Conservation (phyloP, 2,888 invertebrate species). For the Leptopilina myrica region DNA sequence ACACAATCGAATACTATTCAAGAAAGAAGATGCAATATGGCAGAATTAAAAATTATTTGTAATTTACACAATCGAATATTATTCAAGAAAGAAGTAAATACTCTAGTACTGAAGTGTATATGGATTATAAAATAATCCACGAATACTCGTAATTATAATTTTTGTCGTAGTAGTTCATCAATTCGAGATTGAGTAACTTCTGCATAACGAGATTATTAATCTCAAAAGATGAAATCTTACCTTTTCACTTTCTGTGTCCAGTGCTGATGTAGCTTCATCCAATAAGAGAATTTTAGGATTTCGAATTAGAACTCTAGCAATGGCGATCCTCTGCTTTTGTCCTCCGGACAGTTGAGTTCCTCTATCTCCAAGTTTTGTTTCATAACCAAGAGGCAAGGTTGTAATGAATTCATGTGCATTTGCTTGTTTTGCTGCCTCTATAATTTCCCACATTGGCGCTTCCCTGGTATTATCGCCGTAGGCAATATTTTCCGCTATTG, state of each 20-base stretch:
- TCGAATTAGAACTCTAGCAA: conserved; percentile 89
- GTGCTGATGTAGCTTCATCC: conserved; percentile 92
- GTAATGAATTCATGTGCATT: conserved; percentile 79
- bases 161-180: no score
- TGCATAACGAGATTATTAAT: no score
- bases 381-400: conserved; percentile 81
- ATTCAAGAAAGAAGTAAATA: no score
- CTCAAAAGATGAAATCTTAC: conserved; percentile 71
- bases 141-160: no score
- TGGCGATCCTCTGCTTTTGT: conserved; percentile 91
- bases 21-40: no score
- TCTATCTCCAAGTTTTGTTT: conserved; percentile 87
- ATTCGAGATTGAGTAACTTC: no score
- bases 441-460: conserved; percentile 78
- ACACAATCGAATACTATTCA: no score
- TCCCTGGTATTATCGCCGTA: conserved; percentile 79
- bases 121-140: no score
- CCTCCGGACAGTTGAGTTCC: conserved; percentile 81
- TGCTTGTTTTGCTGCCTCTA: conserved; percentile 76
- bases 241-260: conserved; percentile 91
- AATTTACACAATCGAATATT: no score
- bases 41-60: no score
- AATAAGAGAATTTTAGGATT: conserved; percentile 87
- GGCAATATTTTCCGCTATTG: conserved; percentile 80
- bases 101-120: no score